These are phyloP conservation scores for Burhinus bistriatus DNA, from an alignment of 2,113 vertebrate species.

Conservation along the genomic window DNA sequence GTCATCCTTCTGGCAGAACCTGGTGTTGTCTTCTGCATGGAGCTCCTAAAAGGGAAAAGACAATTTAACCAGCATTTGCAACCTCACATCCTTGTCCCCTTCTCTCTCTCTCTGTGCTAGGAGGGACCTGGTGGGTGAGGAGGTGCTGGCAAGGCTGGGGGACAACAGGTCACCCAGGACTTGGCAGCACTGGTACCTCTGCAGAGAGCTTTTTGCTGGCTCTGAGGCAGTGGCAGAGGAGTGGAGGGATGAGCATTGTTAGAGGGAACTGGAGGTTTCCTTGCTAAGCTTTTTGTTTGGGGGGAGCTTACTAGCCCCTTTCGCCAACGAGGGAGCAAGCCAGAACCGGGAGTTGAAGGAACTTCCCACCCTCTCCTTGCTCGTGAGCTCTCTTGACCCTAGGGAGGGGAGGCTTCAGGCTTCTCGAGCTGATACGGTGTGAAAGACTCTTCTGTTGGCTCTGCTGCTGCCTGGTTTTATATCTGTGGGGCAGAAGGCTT, in stretches of 20 bases:
- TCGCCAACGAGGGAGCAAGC: neutral
- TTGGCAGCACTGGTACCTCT: neutral
- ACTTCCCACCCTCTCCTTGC: neutral
- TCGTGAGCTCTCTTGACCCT: neutral
- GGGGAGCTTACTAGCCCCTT: neutral
- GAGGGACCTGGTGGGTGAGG: neutral
- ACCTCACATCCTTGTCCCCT: constrained; percentile 31
- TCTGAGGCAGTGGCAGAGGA: neutral
- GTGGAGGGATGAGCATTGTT: neutral
- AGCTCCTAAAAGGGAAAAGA: constrained; percentile 80
- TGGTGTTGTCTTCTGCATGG: constrained; percentile 81
- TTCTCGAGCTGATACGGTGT: neutral
- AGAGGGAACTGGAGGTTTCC: neutral
- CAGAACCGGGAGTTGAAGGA: neutral
- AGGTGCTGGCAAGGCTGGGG: constrained; percentile 2
- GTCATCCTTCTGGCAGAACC: constrained; percentile 83
- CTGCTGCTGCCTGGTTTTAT: neutral
- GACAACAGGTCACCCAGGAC: neutral
- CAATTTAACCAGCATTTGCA: constrained; percentile 58
- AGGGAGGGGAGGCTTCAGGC: neutral
- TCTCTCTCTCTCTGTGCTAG: neutral
- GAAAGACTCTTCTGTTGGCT: neutral
- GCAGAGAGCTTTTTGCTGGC: neutral
- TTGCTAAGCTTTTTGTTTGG: neutral
- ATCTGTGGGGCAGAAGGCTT: neutral